Percentiles rank a stretch among this genome's conserved stretches.
These are phyloP conservation scores for Cinclus cinclus DNA, from an alignment of 2,113 vertebrate species.

Conservation along the genomic window DNA sequence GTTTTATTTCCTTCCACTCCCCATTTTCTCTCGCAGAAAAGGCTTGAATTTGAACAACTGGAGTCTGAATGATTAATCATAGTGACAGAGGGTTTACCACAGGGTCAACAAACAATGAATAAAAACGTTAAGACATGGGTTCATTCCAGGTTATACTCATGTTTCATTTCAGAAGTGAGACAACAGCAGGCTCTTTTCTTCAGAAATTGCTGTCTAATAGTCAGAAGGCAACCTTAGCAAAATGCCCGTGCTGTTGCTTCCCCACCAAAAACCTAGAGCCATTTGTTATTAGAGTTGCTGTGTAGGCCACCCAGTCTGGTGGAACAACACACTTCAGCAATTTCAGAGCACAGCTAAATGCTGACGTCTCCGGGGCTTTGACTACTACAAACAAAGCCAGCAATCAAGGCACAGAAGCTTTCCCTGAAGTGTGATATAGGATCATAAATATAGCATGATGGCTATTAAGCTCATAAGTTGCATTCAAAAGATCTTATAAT, in stretches of 20 bases:
- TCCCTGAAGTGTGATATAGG: constrained; percentile 56
- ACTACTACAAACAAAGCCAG: constrained; percentile 64
- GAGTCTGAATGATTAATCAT: constrained; percentile 76
- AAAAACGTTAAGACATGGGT: constrained; percentile 64
- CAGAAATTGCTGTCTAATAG: constrained; percentile 53
- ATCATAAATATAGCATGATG: constrained; percentile 61
- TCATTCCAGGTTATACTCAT: constrained; percentile 65
- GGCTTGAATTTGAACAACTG: constrained; percentile 61
- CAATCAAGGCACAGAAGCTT: constrained; percentile 60
- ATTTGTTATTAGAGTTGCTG: constrained; percentile 65
- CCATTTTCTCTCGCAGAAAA: constrained; percentile 49
- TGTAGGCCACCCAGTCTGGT: constrained; percentile 59
- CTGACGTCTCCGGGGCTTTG: constrained; percentile 59
- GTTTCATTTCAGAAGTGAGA: constrained; percentile 4
- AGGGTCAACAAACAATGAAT: constrained; percentile 73
- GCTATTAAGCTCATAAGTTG: constrained; percentile 42
- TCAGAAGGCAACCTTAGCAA: constrained; percentile 49
- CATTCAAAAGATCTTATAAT: constrained; percentile 41
- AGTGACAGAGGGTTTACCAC: constrained; percentile 61
- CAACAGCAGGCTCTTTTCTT: constrained; percentile 25
- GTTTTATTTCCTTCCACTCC: constrained; percentile 37
- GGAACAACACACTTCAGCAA: constrained; percentile 66
- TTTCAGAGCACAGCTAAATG: constrained; percentile 72
- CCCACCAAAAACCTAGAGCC: not conserved
- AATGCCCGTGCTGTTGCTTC: not conserved